phyloP scores from a whole-genome alignment of 1,140 invertebrate genomes.

The Ephestia elutella region DNA sequence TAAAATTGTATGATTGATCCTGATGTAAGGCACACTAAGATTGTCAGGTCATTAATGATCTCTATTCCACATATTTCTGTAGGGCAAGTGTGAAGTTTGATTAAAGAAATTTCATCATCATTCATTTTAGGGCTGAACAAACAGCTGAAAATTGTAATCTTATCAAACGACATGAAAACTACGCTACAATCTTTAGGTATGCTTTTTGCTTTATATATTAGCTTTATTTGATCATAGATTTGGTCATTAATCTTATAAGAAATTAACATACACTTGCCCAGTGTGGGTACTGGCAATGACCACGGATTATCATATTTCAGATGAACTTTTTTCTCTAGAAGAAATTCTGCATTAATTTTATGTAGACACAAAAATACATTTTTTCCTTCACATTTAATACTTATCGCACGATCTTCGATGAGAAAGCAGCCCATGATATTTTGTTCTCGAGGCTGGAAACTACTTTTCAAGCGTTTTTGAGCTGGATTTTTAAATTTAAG shows the following conservation, averaged over 20 bases:
- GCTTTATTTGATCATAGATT: constrained; percentile 26
- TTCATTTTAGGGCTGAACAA: constrained; percentile 26
- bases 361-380: constrained; percentile 32
- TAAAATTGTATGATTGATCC: constrained; percentile 43
- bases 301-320: constrained; percentile 13
- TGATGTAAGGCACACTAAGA: constrained; percentile 38
- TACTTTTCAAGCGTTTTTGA: constrained; percentile 35
- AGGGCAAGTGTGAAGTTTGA: constrained; percentile 42
- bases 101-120: constrained; percentile 18
- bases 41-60: constrained; percentile 26
- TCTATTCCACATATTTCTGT: constrained; percentile 40
- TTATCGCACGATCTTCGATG: constrained; percentile 24
- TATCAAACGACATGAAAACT: constrained; percentile 46
- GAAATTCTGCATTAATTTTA: constrained; percentile 32
- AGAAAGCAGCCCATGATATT: constrained; percentile 19
- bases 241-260: constrained; percentile 18
- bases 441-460: constrained; percentile 31
- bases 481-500: constrained; percentile 45
- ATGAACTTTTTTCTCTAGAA: constrained; percentile 23
- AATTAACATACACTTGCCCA: constrained; percentile 21
- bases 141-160: constrained; percentile 33
- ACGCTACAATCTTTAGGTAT: constrained; percentile 23
- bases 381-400: constrained; percentile 32
- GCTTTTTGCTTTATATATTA: constrained; percentile 24
- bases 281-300: constrained; percentile 8